Base-by-base conservation (phyloP, 2,888 invertebrate species). In the Molorchus minor region DNA sequence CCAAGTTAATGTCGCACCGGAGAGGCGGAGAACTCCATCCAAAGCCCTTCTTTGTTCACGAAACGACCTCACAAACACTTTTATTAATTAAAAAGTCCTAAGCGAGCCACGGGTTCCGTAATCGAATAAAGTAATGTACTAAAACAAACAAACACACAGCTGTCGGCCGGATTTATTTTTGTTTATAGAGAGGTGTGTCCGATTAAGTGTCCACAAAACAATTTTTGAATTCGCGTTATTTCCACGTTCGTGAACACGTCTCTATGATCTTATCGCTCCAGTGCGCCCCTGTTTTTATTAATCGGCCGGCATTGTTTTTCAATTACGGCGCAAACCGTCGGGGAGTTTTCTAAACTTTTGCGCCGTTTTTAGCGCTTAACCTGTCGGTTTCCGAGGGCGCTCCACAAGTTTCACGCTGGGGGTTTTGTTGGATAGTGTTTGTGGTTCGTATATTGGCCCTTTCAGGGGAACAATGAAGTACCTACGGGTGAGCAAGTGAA, bases 231-330 rank as follows among this genome's bases (percentile, higher is more conserved):
- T 58, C 68, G 69, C 70, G 71, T 74, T 62, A 67, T 73, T 73
- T 69, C 70, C 73, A 66, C 67, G 62, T 65, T 72, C 65, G 62
- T 75, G 70, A 71, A 71, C 72, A 72, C 69, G 74, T 74, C 74
- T 70, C 60, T 66, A 62, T 63, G 72, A 73, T 73, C 62, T 70
- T 69, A 67, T 65, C 72, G 70, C 70, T 65, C 67, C 63, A 63
- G 52, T 68, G 71, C 56, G 54, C 61, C 12, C 56, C 61, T 29
- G 57, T 68, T 68, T 70, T 66, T 65, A 65, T 61, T 65, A 64
- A 66, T 57, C 61, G 52, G 51, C 45, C 44, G 62, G 57, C 61
- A 53, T 63, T 65, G 62, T 61, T 62, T 64, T 61, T 64, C 61
- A 57, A 65, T 65, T 65, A 64, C 10, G 21, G 44, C 2, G 29